A percentile compares a stretch with the other conserved stretches of the same genome.
These are phyloP conservation scores for Artemisiospiza belli DNA, from an alignment of 2,113 vertebrate species.

Conservation along the genomic window DNA sequence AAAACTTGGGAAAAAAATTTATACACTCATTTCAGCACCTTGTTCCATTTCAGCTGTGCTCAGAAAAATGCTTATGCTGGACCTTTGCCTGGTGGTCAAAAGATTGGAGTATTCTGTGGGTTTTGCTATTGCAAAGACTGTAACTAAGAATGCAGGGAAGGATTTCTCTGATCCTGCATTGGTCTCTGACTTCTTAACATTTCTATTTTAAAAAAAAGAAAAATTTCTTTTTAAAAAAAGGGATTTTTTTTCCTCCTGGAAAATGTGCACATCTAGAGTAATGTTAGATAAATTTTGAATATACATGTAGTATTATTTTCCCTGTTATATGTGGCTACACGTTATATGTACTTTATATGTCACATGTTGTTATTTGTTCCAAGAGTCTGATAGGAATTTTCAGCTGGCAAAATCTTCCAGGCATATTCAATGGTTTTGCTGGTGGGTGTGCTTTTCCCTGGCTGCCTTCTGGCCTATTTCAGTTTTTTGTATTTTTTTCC, in stretches of 20 bases:
- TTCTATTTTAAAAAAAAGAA: not conserved
- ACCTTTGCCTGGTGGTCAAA: not conserved
- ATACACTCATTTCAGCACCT: not conserved
- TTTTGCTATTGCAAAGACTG: not conserved
- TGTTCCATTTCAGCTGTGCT: not conserved
- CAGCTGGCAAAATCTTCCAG: not conserved
- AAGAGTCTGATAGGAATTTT: not conserved
- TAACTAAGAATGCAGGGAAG: not conserved
- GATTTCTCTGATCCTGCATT: not conserved
- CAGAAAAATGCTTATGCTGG: not conserved
- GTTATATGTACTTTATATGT: not conserved
- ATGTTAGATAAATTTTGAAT: not conserved
- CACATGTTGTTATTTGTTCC: not conserved
- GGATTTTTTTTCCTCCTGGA: not conserved
- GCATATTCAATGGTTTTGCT: not conserved
- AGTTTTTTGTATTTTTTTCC: not conserved
- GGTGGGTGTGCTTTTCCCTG: not conserved
- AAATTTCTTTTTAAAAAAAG: not conserved
- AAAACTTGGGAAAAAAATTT: accelerated
- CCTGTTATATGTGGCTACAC: not conserved
- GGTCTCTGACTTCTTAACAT: not conserved
- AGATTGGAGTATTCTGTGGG: not conserved
- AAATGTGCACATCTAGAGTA: not conserved
- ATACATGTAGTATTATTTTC: not conserved
- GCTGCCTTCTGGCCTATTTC: not conserved